Evolutionary conservation across 2,113 vertebrate species (phyloP).

Genomic region (Apistogramma diplotaenia): DNA sequence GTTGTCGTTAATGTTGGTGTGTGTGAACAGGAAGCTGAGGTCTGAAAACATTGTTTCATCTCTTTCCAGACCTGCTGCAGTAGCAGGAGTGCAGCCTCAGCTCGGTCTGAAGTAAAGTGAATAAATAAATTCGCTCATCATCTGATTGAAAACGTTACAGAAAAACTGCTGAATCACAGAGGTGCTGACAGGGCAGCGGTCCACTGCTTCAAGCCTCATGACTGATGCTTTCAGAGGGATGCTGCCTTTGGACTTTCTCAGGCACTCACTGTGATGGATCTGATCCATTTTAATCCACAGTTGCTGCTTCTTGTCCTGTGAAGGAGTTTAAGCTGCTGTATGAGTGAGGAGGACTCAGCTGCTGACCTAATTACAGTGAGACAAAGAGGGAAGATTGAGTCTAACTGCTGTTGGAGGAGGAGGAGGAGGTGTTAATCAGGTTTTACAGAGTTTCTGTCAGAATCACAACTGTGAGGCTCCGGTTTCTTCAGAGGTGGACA

Average conservation of each 20-base stretch:
- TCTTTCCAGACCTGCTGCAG: not conserved
- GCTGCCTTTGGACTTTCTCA: not conserved
- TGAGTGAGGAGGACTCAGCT: not conserved
- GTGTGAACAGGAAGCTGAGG: not conserved
- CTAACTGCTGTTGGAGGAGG: not conserved
- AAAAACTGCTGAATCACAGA: not conserved
- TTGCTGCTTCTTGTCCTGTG: not conserved
- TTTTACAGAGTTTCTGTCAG: not conserved
- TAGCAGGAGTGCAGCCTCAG: not conserved
- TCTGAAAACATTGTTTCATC: not conserved
- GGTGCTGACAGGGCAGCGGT: not conserved
- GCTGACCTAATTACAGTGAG: not conserved
- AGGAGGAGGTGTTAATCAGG: not conserved
- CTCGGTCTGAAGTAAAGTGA: too few species aligned
- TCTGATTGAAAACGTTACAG: not conserved
- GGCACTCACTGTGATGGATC: not conserved
- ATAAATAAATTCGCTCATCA: not conserved
- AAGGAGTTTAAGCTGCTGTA: too few species aligned
- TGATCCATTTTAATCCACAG: not conserved
- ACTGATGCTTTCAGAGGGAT: not conserved
- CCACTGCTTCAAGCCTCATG: not conserved
- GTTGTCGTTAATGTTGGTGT: not conserved
- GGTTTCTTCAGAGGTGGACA: not conserved
- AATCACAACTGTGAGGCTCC: not conserved
- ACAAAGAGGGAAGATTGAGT: not conserved